Evolutionary conservation across 2,113 vertebrate species (phyloP), one percentile per base, ranked within the genome.

Genomic region (Gavia stellata): DNA sequence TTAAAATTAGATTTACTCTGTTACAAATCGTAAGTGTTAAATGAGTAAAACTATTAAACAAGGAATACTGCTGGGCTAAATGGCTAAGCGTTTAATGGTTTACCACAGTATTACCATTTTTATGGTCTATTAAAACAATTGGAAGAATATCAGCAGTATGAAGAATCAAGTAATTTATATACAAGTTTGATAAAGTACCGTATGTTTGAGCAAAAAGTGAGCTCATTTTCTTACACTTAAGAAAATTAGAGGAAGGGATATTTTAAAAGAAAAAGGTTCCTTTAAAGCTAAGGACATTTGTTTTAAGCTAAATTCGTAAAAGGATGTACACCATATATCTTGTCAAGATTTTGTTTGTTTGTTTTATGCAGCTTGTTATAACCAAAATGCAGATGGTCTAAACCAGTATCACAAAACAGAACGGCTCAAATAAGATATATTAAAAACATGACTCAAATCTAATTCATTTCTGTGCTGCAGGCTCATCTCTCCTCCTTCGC

Each of bases 1-100:
- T 98, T 97, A 95, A 98, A 98, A 98, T 98, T 93, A 98, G 97
- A 98, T 98, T 98, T 97, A 98, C 97, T 97, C 73, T 21, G 97
- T 97, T 98, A 96, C 97, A 97, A 98, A 98, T 97, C 68, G 63
- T 96, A 98, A 95, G 84, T 86, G 86, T 96, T 98, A 97, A 98
- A 98, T 97, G 97, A 98, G 90, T 97, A 97, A 96, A 97, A 97
- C 97, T 97, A 97, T 98, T 97, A 97, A 97, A 97, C 81, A 84
- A 97, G 97, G 96, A 97, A 95, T 96, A 97, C 98, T 98, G 97
- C 97, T 98, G 97, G 96, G 97, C 97, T 98, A 97, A 98, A 96
- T 97, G 97, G 97, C 97, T 96, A 96, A 96, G 95, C 91, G 71
- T 97, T 98, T 98, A 98, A 98, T 58, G 55, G 97, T 96, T 97